phyloP scores from a whole-genome alignment of 2,113 vertebrate genomes.

The Gorilla gorilla region DNA sequence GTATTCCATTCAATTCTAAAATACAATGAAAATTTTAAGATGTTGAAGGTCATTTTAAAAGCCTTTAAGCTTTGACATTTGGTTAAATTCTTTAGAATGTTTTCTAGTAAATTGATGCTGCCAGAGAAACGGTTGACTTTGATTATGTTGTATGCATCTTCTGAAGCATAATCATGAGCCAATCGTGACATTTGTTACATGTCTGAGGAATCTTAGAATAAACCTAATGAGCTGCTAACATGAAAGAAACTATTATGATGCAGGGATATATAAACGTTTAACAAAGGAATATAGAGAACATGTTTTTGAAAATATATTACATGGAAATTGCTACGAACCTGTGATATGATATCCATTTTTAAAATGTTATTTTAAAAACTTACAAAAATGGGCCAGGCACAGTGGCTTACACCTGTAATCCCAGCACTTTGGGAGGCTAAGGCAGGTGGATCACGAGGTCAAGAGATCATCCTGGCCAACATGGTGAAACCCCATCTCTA shows the following conservation, averaged over 20 bases:
- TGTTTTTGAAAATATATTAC: not conserved
- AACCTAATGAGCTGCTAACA: not conserved
- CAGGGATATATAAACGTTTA: not conserved
- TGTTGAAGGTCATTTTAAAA: not conserved
- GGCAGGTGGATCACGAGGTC: too few relatives aligned
- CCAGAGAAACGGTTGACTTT: not conserved
- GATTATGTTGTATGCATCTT: not conserved
- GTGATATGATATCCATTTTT: not conserved
- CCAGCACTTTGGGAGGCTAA: too few relatives aligned
- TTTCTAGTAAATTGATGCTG: not conserved
- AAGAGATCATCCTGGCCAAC: too few relatives aligned
- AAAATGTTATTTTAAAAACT: not conserved
- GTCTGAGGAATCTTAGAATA: not conserved
- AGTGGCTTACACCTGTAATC: too few relatives aligned
- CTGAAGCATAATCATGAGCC: not conserved
- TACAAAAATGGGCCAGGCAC: not conserved
- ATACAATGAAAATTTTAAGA: not conserved
- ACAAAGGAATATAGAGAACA: not conserved
- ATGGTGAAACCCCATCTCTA: too few relatives aligned
- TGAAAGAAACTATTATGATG: not conserved
- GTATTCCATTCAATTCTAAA: not conserved
- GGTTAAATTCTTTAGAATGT: not conserved
- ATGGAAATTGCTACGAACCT: not conserved
- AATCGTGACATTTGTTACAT: not conserved
- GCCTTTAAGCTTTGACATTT: not conserved